Conservation (phyloP, 1,140 invertebrate genomes). For the Pentalonia nigronervosa region DNA sequence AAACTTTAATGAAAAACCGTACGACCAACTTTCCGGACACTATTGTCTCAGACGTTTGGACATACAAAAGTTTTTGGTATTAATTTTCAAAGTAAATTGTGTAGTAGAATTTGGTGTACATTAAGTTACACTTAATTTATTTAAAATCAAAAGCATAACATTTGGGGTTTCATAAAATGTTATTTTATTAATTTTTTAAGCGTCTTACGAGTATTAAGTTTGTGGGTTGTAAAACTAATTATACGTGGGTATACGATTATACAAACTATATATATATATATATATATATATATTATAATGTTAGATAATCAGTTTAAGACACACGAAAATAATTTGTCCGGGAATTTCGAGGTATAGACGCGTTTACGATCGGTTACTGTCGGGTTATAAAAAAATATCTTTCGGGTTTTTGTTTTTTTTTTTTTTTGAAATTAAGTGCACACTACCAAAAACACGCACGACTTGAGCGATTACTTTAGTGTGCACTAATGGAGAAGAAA, state of each 20-base stretch:
- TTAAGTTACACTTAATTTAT: not conserved
- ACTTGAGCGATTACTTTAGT: constrained; percentile 13
- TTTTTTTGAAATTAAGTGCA: constrained; percentile 7
- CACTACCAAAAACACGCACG: not conserved
- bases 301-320: not conserved
- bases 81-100: not conserved
- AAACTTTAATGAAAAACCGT: not conserved
- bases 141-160: not conserved
- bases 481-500: not conserved
- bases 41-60: not conserved
- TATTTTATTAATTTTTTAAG: not conserved
- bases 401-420: not conserved
- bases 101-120: not conserved
- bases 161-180: not conserved
- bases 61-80: not conserved
- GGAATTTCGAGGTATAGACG: not conserved
- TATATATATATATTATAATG: not conserved
- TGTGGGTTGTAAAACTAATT: not conserved
- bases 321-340: not conserved
- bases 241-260: too few relatives aligned
- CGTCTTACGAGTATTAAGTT: not conserved
- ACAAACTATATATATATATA: too few relatives aligned
- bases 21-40: not conserved
- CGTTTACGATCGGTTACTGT: not conserved
- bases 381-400: not conserved